These are phyloP conservation scores for Camelus dromedarius DNA, from an alignment of 2,113 vertebrate species.

Conservation along the genomic window DNA sequence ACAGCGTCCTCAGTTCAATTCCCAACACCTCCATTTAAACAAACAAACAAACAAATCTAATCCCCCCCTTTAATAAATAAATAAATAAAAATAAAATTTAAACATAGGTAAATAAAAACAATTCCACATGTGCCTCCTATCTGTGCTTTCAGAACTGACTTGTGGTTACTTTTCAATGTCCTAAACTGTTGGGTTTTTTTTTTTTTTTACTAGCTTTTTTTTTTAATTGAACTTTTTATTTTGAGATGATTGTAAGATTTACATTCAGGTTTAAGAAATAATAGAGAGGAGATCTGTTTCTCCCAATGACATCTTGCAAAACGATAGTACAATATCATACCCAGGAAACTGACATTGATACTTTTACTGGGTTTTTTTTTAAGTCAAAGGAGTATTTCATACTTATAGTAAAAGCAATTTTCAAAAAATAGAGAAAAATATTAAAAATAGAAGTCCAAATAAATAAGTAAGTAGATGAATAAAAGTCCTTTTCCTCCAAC, in stretches of 20 bases:
- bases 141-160: neutral
- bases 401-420: neutral
- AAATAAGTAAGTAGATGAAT: neutral
- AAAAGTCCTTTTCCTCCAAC: neutral
- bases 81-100: too few relatives aligned
- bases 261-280: neutral
- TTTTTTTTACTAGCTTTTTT: neutral
- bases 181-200: neutral
- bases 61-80: too few relatives aligned
- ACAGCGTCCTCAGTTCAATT: too few relatives aligned
- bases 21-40: too few relatives aligned
- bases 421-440: neutral
- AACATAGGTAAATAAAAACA: neutral
- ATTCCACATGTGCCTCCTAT: neutral
- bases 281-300: neutral
- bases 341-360: neutral
- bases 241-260: constrained; percentile 33
- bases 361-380: neutral
- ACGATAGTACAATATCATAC: neutral
- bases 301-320: neutral
- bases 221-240: neutral
- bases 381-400: constrained; percentile 12
- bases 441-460: neutral
- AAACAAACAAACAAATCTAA: too few relatives aligned
- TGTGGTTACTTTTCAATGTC: neutral